These are phyloP conservation scores for Tachysurus fulvidraco DNA, from an alignment of 2,113 vertebrate species.

Conservation along the genomic window DNA sequence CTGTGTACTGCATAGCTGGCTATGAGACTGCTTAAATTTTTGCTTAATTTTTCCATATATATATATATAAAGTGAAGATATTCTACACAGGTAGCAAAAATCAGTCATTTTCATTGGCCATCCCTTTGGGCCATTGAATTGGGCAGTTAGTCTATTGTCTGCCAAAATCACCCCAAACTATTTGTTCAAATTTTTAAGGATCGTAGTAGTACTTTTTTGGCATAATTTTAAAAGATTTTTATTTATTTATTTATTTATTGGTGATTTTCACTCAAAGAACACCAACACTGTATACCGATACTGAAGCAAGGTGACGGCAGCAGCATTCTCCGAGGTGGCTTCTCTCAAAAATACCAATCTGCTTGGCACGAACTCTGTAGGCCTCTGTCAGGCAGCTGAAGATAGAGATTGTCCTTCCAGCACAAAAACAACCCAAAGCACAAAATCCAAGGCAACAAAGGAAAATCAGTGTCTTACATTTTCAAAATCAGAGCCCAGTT, in stretches of 20 bases:
- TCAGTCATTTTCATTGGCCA: not conserved
- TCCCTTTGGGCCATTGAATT: not conserved
- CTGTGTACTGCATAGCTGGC: not conserved
- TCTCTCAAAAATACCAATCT: not conserved
- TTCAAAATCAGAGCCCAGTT: not conserved
- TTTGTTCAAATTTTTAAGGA: no score
- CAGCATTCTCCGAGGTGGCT: not conserved
- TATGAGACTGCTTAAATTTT: no score
- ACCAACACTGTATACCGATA: not conserved
- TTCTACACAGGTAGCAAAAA: not conserved
- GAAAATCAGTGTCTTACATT: not conserved
- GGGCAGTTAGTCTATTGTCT: not conserved
- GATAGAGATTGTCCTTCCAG: not conserved
- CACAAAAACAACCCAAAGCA: not conserved
- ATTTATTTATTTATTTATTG: not conserved
- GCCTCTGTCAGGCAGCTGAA: not conserved
- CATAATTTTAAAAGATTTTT: not conserved
- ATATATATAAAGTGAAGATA: not conserved
- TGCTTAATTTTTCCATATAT: not conserved
- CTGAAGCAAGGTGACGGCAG: not conserved
- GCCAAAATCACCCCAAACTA: not conserved
- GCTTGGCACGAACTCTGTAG: not conserved
- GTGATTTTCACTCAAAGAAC: not conserved
- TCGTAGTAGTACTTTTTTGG: no score
- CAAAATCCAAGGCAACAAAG: not conserved